Evolutionary conservation across 1,140 invertebrate species (phyloP).

Genomic region (Chionoecetes opilio): DNA sequence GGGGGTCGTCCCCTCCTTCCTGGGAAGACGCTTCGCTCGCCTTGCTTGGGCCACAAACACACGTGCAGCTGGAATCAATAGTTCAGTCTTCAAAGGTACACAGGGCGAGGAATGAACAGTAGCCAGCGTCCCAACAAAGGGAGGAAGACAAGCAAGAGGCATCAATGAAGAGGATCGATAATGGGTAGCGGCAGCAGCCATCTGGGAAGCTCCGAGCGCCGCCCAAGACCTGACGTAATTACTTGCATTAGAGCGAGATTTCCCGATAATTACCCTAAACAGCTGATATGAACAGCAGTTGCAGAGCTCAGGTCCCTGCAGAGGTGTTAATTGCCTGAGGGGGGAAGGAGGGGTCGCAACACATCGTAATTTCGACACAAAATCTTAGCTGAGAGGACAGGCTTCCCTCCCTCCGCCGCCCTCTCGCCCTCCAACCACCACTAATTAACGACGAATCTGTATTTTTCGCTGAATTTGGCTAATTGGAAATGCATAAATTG

Average conservation of each 20-base stretch:
- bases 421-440: background rate
- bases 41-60: no score
- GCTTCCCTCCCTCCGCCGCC: background rate
- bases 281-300: slow-evolving; percentile 77
- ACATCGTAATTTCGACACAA: slow-evolving; percentile 43
- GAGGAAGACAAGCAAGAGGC: background rate
- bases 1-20: no score
- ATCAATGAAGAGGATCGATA: slow-evolving; percentile 50
- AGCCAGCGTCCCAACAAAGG: background rate
- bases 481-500: slow-evolving; percentile 69
- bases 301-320: slow-evolving; percentile 77
- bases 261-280: slow-evolving; percentile 77
- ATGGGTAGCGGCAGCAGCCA: slow-evolving; percentile 33
- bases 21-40: no score
- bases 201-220: slow-evolving; percentile 42
- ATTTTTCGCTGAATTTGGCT: slow-evolving; percentile 68
- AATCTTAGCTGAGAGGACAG: slow-evolving; percentile 16
- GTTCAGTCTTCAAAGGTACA: no score
- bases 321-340: slow-evolving; percentile 73
- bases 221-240: slow-evolving; percentile 64
- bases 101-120: no score
- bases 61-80: no score
- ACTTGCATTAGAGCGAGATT: slow-evolving; percentile 77
- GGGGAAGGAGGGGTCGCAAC: slow-evolving; percentile 30
- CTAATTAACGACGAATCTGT: slow-evolving; percentile 65